Evolutionary conservation across 2,797 vertebrate genomes (phyloP).

Genomic region (Gymnopithys bicolor): DNA sequence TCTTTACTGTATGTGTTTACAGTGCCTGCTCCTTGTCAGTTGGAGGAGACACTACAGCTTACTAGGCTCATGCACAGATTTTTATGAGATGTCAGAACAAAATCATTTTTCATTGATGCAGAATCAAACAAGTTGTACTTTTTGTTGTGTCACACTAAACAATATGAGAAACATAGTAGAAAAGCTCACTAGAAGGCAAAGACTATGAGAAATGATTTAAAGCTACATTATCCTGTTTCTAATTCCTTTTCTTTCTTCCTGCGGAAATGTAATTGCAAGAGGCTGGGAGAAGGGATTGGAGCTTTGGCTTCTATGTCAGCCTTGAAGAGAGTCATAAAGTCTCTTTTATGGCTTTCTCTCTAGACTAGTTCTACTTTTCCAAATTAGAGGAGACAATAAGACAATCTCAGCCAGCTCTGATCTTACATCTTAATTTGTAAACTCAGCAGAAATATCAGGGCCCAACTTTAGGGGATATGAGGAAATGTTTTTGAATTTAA

Average conservation of each 20-base stretch:
- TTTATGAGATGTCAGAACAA: slow-evolving; percentile 76
- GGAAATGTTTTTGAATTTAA: slow-evolving; percentile 60
- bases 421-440: slow-evolving; percentile 85
- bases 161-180: slow-evolving; percentile 72
- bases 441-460: slow-evolving; percentile 74
- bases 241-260: slow-evolving; percentile 87
- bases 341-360: slow-evolving; percentile 86
- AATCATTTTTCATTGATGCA: slow-evolving; percentile 78
- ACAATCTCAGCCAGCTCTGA: slow-evolving; percentile 84
- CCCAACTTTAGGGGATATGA: slow-evolving; percentile 37
- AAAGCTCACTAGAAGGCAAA: slow-evolving; percentile 72
- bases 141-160: slow-evolving; percentile 79
- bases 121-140: slow-evolving; percentile 75
- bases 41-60: slow-evolving; percentile 67
- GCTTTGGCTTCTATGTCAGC: slow-evolving; percentile 77
- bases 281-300: slow-evolving; percentile 73
- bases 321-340: slow-evolving; percentile 87
- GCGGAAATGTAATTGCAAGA: slow-evolving; percentile 85
- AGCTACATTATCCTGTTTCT: slow-evolving; percentile 86
- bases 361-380: slow-evolving; percentile 79
- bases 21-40: slow-evolving; percentile 37
- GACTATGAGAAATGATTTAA: slow-evolving; percentile 82
- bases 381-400: slow-evolving; percentile 90
- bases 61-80: slow-evolving; percentile 50
- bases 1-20: slow-evolving; percentile 50